Evolutionary conservation across 1,140 invertebrate genomes (phyloP).

Genomic region (Coelopa frigida): DNA sequence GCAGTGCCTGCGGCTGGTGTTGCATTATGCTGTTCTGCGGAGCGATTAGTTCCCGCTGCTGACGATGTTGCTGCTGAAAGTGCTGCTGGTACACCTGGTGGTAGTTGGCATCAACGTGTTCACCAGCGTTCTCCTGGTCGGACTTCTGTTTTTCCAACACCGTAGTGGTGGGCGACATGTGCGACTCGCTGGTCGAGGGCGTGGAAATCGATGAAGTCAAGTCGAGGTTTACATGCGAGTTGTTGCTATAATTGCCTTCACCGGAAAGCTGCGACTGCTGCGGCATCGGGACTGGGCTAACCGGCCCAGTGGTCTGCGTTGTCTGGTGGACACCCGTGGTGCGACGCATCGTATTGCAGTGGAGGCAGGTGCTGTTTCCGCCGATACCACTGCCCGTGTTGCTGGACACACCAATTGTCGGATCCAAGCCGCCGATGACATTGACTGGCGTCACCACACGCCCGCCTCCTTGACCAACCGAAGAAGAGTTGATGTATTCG

Average conservation of each 20-base stretch:
- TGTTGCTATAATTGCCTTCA: neutral
- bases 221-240: neutral
- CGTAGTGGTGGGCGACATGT: slow-evolving; percentile 13
- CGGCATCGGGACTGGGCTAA: slow-evolving; percentile 35
- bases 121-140: neutral
- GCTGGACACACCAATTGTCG: neutral
- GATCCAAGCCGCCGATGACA: too few species aligned
- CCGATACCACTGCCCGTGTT: neutral
- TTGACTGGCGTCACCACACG: too few species aligned
- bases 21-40: slow-evolving; percentile 2
- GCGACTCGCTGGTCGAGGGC: slow-evolving; percentile 10
- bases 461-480: too few species aligned
- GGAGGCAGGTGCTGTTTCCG: slow-evolving; percentile 27
- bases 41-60: neutral
- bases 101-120: too few species aligned
- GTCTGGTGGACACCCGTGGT: slow-evolving; percentile 44
- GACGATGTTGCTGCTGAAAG: slow-evolving; percentile 9
- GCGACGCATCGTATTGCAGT: slow-evolving; percentile 38
- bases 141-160: neutral
- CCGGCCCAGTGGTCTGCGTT: slow-evolving; percentile 43
- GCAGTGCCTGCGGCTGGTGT: slow-evolving; percentile 1
- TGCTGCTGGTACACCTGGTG: slow-evolving; percentile 13
- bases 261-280: neutral
- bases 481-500: slow-evolving; percentile 7
- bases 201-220: slow-evolving; percentile 2